phyloP scores from a whole-genome alignment of 2,888 invertebrate genomes.

The Thymelicus sylvestris region DNA sequence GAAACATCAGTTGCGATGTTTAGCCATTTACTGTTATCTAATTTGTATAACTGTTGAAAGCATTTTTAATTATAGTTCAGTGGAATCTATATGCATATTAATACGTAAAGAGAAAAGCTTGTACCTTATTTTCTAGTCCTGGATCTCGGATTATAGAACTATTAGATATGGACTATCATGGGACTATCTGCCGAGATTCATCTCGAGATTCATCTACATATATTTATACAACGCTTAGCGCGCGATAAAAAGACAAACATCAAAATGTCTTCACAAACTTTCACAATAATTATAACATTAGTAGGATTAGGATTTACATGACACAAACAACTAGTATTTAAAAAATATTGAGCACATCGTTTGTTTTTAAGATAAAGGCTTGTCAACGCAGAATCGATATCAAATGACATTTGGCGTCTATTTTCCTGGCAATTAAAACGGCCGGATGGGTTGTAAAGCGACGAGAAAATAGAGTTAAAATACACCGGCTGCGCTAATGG shows the following conservation, averaged over 20 bases:
- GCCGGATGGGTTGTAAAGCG: slow-evolving; percentile 49
- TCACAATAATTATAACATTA: too few relatives aligned
- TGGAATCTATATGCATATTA: too few relatives aligned
- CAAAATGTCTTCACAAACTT: too few relatives aligned
- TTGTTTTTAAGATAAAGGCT: not conserved
- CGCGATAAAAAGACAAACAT: too few relatives aligned
- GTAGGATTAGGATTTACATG: too few relatives aligned
- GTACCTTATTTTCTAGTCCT: too few relatives aligned
- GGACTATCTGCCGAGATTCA: too few relatives aligned
- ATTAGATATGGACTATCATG: too few relatives aligned
- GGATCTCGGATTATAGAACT: too few relatives aligned
- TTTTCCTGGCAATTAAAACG: slow-evolving; percentile 62
- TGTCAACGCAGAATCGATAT: slow-evolving; percentile 9
- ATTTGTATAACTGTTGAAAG: slow-evolving; percentile 18
- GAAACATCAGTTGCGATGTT: slow-evolving; percentile 33
- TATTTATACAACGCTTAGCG: too few relatives aligned
- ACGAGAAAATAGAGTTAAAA: slow-evolving; percentile 71
- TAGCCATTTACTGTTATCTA: slow-evolving; percentile 13
- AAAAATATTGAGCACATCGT: not conserved
- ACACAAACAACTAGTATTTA: not conserved
- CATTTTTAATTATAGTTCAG: not conserved
- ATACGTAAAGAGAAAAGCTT: too few relatives aligned
- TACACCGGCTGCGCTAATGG: slow-evolving; percentile 47
- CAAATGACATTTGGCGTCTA: slow-evolving; percentile 43
- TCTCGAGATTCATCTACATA: too few relatives aligned